Evolutionary conservation across 2,113 vertebrate genomes (phyloP).

Genomic region (Urocynchramus pylzowi): DNA sequence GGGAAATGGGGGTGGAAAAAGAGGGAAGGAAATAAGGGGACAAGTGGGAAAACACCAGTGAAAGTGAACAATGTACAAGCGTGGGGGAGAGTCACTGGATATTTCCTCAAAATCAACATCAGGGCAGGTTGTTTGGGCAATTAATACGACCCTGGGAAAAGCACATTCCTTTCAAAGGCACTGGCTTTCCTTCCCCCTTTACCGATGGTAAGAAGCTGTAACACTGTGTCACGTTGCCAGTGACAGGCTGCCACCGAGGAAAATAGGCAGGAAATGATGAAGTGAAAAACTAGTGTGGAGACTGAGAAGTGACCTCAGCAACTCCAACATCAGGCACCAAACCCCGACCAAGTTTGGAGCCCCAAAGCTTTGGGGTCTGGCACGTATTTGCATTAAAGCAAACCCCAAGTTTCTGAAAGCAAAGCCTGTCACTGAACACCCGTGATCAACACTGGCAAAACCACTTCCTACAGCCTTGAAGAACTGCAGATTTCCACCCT

Average conservation of each 20-base stretch:
- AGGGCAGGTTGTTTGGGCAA: not conserved
- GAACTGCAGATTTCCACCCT: not conserved
- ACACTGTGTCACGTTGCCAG: rapidly evolving
- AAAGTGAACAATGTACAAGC: rapidly evolving
- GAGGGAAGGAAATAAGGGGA: rapidly evolving
- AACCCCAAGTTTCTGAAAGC: not conserved
- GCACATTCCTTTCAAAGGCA: not conserved
- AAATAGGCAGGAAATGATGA: not conserved
- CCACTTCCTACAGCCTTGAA: not conserved
- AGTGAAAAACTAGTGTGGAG: not conserved
- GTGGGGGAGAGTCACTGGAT: not conserved
- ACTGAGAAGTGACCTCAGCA: not conserved
- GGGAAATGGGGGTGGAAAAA: not conserved
- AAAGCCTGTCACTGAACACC: not conserved
- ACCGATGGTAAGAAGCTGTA: rapidly evolving
- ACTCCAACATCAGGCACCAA: not conserved
- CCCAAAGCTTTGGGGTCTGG: not conserved
- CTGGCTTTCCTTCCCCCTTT: not conserved
- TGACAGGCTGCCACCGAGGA: not conserved
- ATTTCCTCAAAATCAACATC: not conserved
- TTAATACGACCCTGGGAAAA: rapidly evolving
- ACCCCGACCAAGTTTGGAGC: not conserved
- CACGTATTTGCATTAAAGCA: not conserved
- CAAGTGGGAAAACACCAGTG: not conserved
- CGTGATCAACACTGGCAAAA: not conserved